Percentiles rank a stretch among this genome's conserved stretches.
These are phyloP conservation scores for Parnassius orleans DNA, from an alignment of 2,888 invertebrate genomes.

Conservation along the genomic window DNA sequence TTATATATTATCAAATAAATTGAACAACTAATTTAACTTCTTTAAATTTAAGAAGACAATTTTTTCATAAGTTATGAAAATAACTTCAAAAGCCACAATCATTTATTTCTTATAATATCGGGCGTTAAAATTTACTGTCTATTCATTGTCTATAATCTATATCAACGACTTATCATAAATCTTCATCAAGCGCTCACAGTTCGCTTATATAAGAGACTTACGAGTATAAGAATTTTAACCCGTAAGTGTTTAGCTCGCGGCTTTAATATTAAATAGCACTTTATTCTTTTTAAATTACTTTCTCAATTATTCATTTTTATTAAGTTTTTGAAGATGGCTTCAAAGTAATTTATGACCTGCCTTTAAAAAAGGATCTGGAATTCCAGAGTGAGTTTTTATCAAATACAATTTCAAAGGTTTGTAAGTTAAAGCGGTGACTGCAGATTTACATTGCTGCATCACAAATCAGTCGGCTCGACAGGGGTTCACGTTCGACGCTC, in stretches of 20 bases:
- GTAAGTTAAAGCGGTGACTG: too few relatives aligned
- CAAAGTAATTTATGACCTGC: too few relatives aligned
- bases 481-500: too few relatives aligned
- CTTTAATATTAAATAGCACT: constrained; percentile 14
- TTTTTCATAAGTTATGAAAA: constrained; percentile 20
- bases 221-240: constrained; percentile 7
- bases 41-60: background rate
- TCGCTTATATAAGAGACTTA: constrained; percentile 14
- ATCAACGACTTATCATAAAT: constrained; percentile 21
- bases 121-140: constrained; percentile 22
- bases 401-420: too few relatives aligned
- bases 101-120: constrained; percentile 24
- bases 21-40: too few relatives aligned
- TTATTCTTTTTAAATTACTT: constrained; percentile 7
- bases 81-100: constrained; percentile 21
- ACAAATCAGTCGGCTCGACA: too few relatives aligned
- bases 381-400: too few relatives aligned
- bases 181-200: constrained; percentile 25
- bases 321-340: background rate
- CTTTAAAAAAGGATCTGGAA: too few relatives aligned
- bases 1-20: too few relatives aligned
- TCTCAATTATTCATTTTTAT: background rate
- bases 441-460: too few relatives aligned
- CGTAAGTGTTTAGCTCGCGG: constrained; percentile 17
- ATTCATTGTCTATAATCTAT: constrained; percentile 19